Conservation (phyloP, 2,888 invertebrate species). For the Lycocerus yunnanus region DNA sequence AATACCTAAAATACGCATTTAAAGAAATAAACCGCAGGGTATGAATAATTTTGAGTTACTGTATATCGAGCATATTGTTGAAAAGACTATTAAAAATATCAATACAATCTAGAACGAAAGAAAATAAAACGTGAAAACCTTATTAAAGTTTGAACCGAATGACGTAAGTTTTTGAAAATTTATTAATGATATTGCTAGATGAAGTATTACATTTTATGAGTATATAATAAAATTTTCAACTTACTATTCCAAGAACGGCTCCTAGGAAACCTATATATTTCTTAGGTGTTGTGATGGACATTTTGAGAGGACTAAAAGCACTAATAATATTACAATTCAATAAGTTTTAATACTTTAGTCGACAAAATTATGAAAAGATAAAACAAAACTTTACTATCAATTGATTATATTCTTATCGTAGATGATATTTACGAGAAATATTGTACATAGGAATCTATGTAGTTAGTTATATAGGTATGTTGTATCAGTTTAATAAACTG, state of each 20-base stretch:
- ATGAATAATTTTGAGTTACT: no score
- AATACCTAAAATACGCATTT: no score
- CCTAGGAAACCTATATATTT: neutral
- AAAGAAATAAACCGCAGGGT: no score
- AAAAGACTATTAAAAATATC: no score
- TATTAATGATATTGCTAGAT: no score
- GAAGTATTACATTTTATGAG: no score
- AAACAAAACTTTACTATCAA: neutral
- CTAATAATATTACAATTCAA: neutral
- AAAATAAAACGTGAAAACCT: no score
- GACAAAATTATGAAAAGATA: neutral
- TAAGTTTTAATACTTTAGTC: neutral
- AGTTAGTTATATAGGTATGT: neutral
- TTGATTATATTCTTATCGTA: neutral
- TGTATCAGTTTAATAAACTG: neutral
- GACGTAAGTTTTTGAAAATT: no score
- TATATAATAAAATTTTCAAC: neutral
- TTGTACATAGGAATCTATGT: neutral
- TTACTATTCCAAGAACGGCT: neutral
- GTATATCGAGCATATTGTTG: no score
- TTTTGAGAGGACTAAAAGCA: neutral
- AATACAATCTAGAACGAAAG: no score
- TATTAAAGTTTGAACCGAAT: no score
- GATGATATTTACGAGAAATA: neutral
- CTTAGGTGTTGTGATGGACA: neutral